These are phyloP conservation scores for Aurelia aurita DNA, from an alignment of 30 jellyfish, hydroid and myxozoan species.

Conservation along the genomic window DNA sequence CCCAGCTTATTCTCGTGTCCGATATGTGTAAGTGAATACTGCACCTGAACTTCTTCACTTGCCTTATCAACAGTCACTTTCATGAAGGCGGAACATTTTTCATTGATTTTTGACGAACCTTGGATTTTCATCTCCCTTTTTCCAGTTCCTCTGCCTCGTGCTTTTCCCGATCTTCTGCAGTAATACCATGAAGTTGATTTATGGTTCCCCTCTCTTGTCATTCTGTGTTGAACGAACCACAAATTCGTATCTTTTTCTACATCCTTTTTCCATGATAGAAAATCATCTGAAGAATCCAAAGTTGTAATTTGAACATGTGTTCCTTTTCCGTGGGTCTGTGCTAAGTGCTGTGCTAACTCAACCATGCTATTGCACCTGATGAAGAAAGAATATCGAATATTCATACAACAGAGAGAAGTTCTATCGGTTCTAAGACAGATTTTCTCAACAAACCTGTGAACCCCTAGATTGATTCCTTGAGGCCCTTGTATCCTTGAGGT, in stretches of 20 bases:
- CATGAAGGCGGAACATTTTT: constrained; percentile 55
- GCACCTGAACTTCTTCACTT: constrained; percentile 6
- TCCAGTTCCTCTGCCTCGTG: constrained; percentile 13
- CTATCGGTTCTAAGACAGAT: too few species aligned
- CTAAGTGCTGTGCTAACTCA: constrained; percentile 17
- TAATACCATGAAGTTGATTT: constrained; percentile 17
- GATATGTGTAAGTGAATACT: constrained; percentile 23
- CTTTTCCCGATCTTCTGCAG: constrained; percentile 59
- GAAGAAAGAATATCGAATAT: neutral
- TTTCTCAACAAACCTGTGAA: too few species aligned
- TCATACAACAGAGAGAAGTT: too few species aligned
- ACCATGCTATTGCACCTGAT: constrained; percentile 24
- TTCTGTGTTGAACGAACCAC: constrained; percentile 58
- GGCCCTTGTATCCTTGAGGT: too few species aligned
- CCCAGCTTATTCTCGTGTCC: constrained; percentile 48
- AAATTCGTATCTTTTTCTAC: constrained; percentile 47
- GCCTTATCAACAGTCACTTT: constrained; percentile 15
- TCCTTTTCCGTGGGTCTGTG: constrained; percentile 17
- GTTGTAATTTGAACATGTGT: neutral
- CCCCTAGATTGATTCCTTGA: too few species aligned
- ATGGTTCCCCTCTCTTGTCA: neutral
- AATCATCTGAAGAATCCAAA: constrained; percentile 15
- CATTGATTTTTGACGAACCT: constrained; percentile 45
- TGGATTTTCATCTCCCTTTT: constrained; percentile 30
- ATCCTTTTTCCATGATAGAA: constrained; percentile 22